Evolutionary conservation across 2,888 invertebrate genomes (phyloP).

Genomic region (Dendrolimus pini): DNA sequence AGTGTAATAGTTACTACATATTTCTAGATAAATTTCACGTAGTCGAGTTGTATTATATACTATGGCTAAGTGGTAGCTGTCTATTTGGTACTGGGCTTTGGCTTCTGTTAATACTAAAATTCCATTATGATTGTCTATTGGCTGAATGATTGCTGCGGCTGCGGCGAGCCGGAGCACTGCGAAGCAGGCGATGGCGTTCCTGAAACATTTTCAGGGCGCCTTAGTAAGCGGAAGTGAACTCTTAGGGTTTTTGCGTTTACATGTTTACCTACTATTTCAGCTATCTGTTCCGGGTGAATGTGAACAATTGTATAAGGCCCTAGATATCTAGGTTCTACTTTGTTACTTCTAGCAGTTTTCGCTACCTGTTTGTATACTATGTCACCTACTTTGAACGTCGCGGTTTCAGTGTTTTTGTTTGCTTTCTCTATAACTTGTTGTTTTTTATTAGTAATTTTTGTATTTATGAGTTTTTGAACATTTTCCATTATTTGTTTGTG

Average conservation of each 20-base stretch:
- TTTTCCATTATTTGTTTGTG: conserved; percentile 51
- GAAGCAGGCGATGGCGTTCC: conserved; percentile 9
- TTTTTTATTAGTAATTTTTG: conserved; percentile 10
- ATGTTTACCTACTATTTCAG: conserved; percentile 23
- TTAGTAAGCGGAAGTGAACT: conserved; percentile 20
- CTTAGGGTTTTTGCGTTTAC: conserved; percentile 21
- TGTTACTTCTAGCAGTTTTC: conserved; percentile 19
- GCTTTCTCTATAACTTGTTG: conserved; percentile 11
- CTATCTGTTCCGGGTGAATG: conserved; percentile 21
- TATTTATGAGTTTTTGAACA: conserved; percentile 13
- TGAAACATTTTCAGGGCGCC: conserved; percentile 18
- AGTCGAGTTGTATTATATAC: conserved; percentile 1
- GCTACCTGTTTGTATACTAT: conserved; percentile 21
- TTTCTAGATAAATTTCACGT: neutral
- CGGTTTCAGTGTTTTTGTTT: conserved; percentile 12
- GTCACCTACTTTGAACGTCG: conserved; percentile 19
- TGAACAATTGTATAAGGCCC: conserved; percentile 19
- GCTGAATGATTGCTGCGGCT: conserved; percentile 9
- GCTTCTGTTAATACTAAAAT: conserved; percentile 14
- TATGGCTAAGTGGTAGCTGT: neutral
- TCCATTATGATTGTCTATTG: conserved; percentile 15
- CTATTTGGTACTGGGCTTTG: conserved; percentile 3
- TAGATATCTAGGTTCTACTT: conserved; percentile 14
- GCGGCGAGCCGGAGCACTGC: conserved; percentile 11
- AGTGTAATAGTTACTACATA: too few species aligned